Conservation (phyloP, 2,113 vertebrate species). For the Ctenodactylus gundi region DNA sequence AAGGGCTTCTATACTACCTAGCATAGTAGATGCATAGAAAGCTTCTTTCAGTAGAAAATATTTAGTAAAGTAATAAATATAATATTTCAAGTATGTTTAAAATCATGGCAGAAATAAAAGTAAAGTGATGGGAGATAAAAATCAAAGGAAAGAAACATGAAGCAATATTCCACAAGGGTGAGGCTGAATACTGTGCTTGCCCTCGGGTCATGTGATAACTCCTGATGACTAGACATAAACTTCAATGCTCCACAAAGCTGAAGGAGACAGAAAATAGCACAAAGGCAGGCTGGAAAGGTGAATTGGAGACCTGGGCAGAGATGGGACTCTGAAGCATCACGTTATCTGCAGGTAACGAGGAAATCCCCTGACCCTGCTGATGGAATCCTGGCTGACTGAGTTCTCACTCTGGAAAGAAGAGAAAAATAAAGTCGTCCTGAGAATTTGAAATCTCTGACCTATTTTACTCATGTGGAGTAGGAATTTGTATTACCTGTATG, state of each 20-base stretch:
- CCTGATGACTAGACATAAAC: neutral
- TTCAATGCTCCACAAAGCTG: neutral
- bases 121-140: neutral
- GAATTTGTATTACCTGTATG: neutral
- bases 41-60: neutral
- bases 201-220: fast-evolving
- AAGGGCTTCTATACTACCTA: neutral
- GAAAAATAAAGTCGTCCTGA: neutral
- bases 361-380: neutral
- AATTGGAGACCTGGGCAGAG: neutral
- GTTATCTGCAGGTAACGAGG: neutral
- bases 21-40: neutral
- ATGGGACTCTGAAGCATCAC: neutral
- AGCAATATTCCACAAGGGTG: neutral
- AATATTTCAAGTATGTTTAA: neutral
- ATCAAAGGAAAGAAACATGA: neutral
- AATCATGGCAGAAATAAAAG: neutral
- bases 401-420: neutral
- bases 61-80: neutral
- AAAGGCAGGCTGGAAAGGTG: neutral
- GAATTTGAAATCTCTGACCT: neutral
- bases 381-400: neutral
- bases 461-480: neutral
- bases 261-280: neutral
- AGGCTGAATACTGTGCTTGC: neutral